Evolutionary conservation across 2,797 vertebrate genomes (phyloP).

Genomic region (Centroberyx gerrardi): DNA sequence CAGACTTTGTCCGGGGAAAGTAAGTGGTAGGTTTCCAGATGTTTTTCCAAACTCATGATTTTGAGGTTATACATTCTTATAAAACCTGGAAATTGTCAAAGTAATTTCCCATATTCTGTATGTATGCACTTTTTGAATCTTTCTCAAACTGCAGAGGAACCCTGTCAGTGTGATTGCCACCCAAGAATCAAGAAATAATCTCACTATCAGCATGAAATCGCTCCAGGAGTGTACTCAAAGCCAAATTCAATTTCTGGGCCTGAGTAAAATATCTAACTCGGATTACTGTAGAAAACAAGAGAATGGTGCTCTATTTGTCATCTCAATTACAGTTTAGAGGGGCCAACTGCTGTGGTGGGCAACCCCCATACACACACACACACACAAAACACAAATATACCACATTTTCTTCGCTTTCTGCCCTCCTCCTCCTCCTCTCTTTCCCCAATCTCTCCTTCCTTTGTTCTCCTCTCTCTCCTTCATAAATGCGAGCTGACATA

Average conservation of each 20-base stretch:
- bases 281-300: conserved; percentile 54
- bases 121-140: background rate
- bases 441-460: conserved; percentile 38
- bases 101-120: background rate
- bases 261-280: conserved; percentile 49
- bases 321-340: conserved; percentile 65
- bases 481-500: conserved; percentile 70
- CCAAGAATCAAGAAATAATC: conserved; percentile 59
- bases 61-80: conserved; percentile 38
- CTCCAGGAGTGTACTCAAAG: conserved; percentile 51
- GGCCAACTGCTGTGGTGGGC: conserved; percentile 58
- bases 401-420: conserved; percentile 33
- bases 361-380: conserved; percentile 23
- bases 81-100: conserved; percentile 15
- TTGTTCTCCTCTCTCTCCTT: conserved; percentile 58
- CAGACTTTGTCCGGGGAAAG: background rate
- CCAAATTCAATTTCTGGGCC: conserved; percentile 73
- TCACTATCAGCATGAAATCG: conserved; percentile 57
- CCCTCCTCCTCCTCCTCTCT: conserved; percentile 11
- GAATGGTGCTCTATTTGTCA: conserved; percentile 61
- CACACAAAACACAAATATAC: conserved; percentile 11
- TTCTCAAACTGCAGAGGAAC: conserved; percentile 32
- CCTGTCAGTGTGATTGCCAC: conserved; percentile 40
- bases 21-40: conserved; percentile 45
- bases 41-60: conserved; percentile 28